These are phyloP conservation scores for Crenichthys baileyi DNA, from an alignment of 2,797 vertebrate species.

Conservation along the genomic window DNA sequence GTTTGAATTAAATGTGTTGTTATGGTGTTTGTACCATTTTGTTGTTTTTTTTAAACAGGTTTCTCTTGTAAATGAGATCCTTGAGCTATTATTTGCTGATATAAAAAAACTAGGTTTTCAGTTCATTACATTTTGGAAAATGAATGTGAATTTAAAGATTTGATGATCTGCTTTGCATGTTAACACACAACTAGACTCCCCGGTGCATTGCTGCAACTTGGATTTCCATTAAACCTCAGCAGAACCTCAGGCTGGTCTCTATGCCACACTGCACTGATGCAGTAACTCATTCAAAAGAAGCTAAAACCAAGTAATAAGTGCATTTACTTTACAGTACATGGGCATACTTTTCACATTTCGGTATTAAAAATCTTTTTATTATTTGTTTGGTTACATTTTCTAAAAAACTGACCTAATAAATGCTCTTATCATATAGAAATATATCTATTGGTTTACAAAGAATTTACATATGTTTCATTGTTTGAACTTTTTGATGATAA, in stretches of 20 bases:
- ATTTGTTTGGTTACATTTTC: not conserved
- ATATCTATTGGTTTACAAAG: no score
- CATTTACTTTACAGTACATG: no score
- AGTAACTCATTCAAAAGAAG: no score
- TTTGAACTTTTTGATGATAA: no score
- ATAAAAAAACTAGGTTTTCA: not conserved
- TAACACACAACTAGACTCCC: not conserved
- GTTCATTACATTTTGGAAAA: not conserved
- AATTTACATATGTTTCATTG: no score
- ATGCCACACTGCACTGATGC: no score
- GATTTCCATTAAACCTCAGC: not conserved
- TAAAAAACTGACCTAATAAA: not conserved
- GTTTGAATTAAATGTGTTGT: no score
- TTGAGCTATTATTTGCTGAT: not conserved
- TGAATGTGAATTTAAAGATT: not conserved
- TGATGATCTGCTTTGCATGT: not conserved
- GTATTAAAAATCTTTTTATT: not conserved
- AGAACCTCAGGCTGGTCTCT: no score
- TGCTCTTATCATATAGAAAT: not conserved
- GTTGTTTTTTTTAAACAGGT: no score
- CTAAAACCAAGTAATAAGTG: no score
- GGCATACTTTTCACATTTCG: not conserved
- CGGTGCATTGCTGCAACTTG: no score
- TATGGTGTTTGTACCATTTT: no score
- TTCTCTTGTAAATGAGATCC: not conserved